Conservation (phyloP, 1,140 invertebrate genomes). For the Lordiphosa collinella region DNA sequence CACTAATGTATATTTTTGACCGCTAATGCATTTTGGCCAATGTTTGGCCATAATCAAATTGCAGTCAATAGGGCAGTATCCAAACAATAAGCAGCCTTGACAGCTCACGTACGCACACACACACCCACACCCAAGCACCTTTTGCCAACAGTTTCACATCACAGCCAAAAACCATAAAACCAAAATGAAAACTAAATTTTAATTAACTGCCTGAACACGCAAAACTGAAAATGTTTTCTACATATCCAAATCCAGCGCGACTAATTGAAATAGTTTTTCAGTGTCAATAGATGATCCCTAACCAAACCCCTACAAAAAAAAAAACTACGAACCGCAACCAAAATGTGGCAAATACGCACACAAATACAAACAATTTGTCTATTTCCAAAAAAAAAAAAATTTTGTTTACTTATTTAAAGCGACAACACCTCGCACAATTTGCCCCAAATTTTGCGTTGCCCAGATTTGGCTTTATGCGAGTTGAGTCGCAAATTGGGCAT, state of each 20-base stretch:
- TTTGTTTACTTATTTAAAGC: constrained; percentile 30
- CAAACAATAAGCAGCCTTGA: constrained; percentile 31
- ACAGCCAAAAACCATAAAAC: constrained; percentile 32
- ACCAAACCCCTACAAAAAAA: neutral
- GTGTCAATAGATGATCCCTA: constrained; percentile 28
- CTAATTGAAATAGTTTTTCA: constrained; percentile 43
- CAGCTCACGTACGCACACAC: constrained; percentile 11
- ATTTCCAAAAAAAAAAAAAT: constrained; percentile 19
- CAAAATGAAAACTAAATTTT: constrained; percentile 65
- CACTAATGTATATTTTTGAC: constrained; percentile 1
- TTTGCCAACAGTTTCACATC: constrained; percentile 21
- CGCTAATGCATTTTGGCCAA: constrained; percentile 42
- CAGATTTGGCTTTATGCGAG: neutral
- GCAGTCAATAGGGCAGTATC: constrained; percentile 37
- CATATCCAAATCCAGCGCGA: constrained; percentile 3
- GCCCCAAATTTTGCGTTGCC: constrained; percentile 2
- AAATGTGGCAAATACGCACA: constrained; percentile 8
- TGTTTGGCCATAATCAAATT: constrained; percentile 67
- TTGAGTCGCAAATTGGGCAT: constrained; percentile 64
- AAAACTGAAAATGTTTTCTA: constrained; percentile 14
- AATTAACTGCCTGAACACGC: constrained; percentile 49
- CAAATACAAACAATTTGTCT: constrained; percentile 10
- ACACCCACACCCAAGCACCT: neutral
- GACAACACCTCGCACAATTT: constrained; percentile 7
- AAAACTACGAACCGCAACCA: constrained; percentile 1